Conservation (phyloP, 2,888 invertebrate species). For the Onthophagus sagittarius region DNA sequence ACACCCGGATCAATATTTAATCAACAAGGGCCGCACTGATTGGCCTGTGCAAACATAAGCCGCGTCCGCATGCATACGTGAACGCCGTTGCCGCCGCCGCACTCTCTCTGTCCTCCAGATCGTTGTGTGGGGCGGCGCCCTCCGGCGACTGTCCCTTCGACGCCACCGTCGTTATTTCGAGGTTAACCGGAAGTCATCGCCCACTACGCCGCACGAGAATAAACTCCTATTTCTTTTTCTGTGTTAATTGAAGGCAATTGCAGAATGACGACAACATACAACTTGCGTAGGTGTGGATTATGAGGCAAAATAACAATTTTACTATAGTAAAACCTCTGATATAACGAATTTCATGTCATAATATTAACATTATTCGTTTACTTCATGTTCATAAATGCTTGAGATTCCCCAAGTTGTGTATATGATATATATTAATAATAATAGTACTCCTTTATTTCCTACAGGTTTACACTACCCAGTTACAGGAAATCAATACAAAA, state of each 20-base stretch:
- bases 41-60: constrained; percentile 28
- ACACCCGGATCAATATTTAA: constrained; percentile 44
- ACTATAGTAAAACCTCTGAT: too few species aligned
- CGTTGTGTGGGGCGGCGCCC: not conserved
- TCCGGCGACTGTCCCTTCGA: not conserved
- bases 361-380: too few species aligned
- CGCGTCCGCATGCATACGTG: not conserved
- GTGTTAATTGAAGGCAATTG: not conserved
- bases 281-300: not conserved
- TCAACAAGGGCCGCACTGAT: constrained; percentile 40
- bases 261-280: too few species aligned
- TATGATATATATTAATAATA: too few species aligned
- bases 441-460: too few species aligned
- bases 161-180: not conserved
- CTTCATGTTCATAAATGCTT: too few species aligned
- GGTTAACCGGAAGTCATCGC: not conserved
- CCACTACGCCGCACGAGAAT: not conserved
- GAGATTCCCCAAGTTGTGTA: too few species aligned
- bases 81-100: not conserved
- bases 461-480: too few species aligned
- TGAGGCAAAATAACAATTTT: not conserved
- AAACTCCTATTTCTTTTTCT: not conserved
- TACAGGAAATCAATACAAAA: too few species aligned
- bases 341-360: too few species aligned
- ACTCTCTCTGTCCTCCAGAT: too few species aligned